phyloP scores from a whole-genome alignment of 1,140 invertebrate species.

The Brachionus asplanchnoidis region DNA sequence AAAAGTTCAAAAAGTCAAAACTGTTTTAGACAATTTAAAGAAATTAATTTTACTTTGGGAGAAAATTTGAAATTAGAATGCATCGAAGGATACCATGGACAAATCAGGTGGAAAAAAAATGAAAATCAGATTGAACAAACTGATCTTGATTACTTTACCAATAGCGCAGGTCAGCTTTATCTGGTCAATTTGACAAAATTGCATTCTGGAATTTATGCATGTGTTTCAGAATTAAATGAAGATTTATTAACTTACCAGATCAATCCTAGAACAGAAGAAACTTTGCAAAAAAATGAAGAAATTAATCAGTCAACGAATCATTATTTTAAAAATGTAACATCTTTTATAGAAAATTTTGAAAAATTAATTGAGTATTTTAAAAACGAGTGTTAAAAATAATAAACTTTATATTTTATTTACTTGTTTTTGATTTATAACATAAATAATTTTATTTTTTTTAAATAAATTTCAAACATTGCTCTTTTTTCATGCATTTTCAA shows the following conservation, averaged over 20 bases:
- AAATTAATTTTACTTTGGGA: neutral
- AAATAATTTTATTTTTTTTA: no score
- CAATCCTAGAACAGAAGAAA: neutral
- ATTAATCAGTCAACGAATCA: neutral
- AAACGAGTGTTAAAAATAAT: neutral
- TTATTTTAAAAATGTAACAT: neutral
- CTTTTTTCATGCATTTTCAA: no score
- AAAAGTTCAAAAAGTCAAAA: neutral
- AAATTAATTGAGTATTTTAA: neutral
- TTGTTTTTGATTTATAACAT: no score
- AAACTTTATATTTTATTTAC: neutral
- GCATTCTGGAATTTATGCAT: neutral
- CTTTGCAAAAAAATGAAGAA: neutral
- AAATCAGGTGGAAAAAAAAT: constrained; percentile 6
- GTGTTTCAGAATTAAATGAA: neutral
- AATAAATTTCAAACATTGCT: no score
- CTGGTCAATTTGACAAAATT: neutral
- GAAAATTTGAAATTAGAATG: neutral
- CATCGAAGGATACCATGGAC: neutral
- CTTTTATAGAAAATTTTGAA: neutral
- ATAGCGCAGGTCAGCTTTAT: neutral
- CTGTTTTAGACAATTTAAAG: neutral
- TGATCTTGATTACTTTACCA: neutral
- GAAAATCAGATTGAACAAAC: neutral
- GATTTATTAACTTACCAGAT: neutral